Base-by-base conservation (phyloP, 2,113 vertebrate genomes). In the Ceuthmochares aereus region DNA sequence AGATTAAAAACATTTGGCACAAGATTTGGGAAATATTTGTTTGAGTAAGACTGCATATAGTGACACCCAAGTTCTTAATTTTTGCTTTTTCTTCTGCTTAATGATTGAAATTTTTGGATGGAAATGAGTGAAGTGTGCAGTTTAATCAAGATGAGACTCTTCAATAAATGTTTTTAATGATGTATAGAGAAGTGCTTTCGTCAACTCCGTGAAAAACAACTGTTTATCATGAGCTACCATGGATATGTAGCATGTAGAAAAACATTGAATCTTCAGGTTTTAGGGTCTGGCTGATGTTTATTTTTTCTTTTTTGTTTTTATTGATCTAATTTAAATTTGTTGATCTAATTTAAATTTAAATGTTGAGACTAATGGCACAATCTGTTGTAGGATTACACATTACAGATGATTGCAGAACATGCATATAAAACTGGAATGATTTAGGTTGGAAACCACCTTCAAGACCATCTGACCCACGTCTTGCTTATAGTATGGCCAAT, bases 321-420 rank as follows among this genome's bases (percentile, higher is more conserved):
- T 22, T 62, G 15, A 36, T 86, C 66, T n/a, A 3, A 52, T 68
- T 60, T 25, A 68, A 34, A 43, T 56, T n/a, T n/a, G n/a, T n/a
- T n/a, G n/a, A n/a, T n/a, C n/a, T n/a, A n/a, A n/a, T n/a, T n/a
- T n/a, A 30, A 3, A 52, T 68, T 60, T 25, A 68, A 34, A 43
- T 56, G 3, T 60, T 60, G 49, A 81, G 14, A 40, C 18, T 64
- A 62, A 69, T 32, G 12, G 2, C 4, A 22, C 0, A 0, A 19
- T 76, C 4, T 64, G 0, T 15, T 56, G 43, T 29, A 49, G 36
- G 23, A 47, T 59, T 89, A 15, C 17, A 30, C 27, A 55, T 76
- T 34, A 59, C 30, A 76, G 75, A 67, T 73, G 20, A 5, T 75
- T 75, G 15, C 27, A 60, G 32, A 89, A 59, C 27, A 64, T 69